Conservation (phyloP, 2,113 vertebrate genomes). For the Picathartes gymnocephalus region DNA sequence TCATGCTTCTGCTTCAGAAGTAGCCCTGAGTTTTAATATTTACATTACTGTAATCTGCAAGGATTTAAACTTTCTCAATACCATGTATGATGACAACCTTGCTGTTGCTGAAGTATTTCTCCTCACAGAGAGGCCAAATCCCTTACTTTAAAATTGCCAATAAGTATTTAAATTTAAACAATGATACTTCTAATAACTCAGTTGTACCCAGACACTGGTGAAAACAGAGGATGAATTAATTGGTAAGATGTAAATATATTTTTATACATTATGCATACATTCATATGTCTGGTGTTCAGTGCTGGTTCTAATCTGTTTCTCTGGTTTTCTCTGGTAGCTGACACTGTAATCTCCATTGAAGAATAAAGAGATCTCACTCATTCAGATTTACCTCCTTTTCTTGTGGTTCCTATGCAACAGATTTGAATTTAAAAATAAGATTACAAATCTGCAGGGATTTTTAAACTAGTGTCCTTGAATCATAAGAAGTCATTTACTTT, state of each 20-base stretch:
- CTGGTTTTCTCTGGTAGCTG: neutral
- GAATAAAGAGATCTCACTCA: neutral
- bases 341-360: neutral
- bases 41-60: neutral
- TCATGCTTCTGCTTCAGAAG: neutral
- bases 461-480: neutral
- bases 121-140: neutral
- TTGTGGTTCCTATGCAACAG: neutral
- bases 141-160: neutral
- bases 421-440: neutral
- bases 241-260: neutral
- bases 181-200: neutral
- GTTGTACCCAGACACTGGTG: neutral
- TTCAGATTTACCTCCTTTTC: neutral
- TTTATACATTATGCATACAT: neutral
- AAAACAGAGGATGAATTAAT: neutral
- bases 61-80: neutral
- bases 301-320: neutral
- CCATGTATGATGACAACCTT: neutral
- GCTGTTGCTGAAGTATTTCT: neutral
- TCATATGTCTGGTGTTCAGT: neutral
- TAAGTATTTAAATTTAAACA: neutral
- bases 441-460: neutral
- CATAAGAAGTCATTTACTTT: neutral
- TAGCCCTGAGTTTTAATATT: neutral